Evolutionary conservation across 92 coral and sea anemone species (phyloP).

Genomic region (Porites rus): DNA sequence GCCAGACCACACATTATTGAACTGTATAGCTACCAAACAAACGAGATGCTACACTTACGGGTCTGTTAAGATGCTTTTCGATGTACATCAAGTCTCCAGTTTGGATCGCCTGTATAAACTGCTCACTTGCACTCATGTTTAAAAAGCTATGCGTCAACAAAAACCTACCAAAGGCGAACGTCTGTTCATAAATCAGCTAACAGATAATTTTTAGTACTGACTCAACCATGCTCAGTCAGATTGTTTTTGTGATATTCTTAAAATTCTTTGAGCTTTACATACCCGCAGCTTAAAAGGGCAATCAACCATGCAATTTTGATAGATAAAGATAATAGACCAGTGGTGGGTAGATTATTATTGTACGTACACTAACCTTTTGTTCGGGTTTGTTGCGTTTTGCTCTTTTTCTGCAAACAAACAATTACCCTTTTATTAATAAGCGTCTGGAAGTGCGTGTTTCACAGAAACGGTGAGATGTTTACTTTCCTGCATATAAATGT

Average conservation of each 20-base stretch:
- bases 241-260: constrained; percentile 1
- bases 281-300: neutral
- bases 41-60: neutral
- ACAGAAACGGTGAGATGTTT: neutral
- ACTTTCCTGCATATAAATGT: neutral
- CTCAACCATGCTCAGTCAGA: neutral
- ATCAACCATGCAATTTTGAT: constrained; percentile 28
- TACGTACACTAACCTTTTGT: neutral
- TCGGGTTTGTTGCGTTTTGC: neutral
- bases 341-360: neutral
- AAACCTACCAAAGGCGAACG: neutral
- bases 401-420: neutral
- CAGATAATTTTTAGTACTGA: neutral
- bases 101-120: constrained; percentile 38
- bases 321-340: constrained; percentile 15
- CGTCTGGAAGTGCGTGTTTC: neutral
- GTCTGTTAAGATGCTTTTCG: constrained; percentile 39
- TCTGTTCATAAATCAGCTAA: neutral
- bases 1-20: neutral
- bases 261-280: neutral
- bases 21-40: neutral
- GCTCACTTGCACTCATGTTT: constrained; percentile 42
- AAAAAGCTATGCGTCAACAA: neutral
- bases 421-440: neutral
- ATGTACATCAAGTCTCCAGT: constrained; percentile 32